A percentile compares a stretch with the other conserved stretches of the same genome.
Evolutionary conservation across 2,888 invertebrate species (phyloP).

Genomic region (Carcina quercana): DNA sequence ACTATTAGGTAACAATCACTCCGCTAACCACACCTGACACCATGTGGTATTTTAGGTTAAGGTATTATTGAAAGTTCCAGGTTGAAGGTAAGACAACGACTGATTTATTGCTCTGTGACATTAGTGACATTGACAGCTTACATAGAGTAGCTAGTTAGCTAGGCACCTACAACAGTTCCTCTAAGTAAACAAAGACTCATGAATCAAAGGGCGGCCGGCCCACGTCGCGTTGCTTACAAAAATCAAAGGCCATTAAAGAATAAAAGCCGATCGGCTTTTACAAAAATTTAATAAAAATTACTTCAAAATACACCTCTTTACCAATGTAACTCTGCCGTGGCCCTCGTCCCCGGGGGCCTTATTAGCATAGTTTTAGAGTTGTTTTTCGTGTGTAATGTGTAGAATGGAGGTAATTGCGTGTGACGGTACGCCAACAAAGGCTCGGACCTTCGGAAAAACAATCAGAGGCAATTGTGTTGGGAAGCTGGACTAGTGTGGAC

Average conservation of each 20-base stretch:
- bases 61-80: neutral
- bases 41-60: neutral
- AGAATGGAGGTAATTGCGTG: slow-evolving; percentile 7
- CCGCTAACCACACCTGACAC: neutral
- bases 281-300: slow-evolving; percentile 33
- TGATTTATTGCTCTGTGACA: slow-evolving; percentile 1
- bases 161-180: too few species aligned
- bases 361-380: slow-evolving; percentile 4
- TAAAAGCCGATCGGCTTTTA: slow-evolving; percentile 23
- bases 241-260: slow-evolving; percentile 23
- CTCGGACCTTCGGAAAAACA: slow-evolving; percentile 14
- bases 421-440: slow-evolving; percentile 25
- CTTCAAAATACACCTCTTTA: slow-evolving; percentile 19
- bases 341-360: too few species aligned
- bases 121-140: too few species aligned
- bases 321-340: neutral
- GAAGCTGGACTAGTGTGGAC: too few species aligned
- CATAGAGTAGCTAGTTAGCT: too few species aligned
- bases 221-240: too few species aligned
- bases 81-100: too few species aligned
- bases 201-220: too few species aligned
- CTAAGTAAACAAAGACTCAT: too few species aligned
- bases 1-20: neutral
- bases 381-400: slow-evolving; percentile 3
- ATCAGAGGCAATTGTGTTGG: too few species aligned